phyloP scores from a whole-genome alignment of 2,797 vertebrate species.

The Hirundo rustica region DNA sequence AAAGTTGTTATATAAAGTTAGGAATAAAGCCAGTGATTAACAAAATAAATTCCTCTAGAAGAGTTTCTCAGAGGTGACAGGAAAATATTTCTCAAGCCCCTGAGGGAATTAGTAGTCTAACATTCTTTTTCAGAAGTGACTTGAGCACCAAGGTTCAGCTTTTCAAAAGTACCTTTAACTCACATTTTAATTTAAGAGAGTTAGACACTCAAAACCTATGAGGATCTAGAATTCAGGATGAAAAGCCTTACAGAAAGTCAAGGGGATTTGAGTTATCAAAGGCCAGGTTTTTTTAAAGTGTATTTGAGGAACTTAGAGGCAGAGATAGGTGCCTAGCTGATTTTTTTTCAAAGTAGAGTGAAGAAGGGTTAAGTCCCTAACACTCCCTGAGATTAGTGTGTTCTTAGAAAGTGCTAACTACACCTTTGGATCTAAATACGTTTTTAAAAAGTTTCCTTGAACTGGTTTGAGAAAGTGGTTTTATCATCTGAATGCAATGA shows the following conservation, averaged over 20 bases:
- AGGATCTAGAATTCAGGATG: constrained; percentile 37
- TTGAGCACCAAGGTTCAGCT: background rate
- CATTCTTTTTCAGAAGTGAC: background rate
- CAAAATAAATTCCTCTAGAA: constrained; percentile 15
- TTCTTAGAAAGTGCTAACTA: constrained; percentile 34
- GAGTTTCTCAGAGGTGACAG: background rate
- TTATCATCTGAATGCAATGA: constrained; percentile 10
- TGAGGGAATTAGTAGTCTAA: background rate
- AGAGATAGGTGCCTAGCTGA: background rate
- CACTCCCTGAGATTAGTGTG: constrained; percentile 27
- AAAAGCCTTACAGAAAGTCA: constrained; percentile 23
- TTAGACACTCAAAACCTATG: background rate
- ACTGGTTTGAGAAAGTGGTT: constrained; percentile 14
- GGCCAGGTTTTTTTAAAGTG: background rate
- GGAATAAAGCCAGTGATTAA: constrained; percentile 47
- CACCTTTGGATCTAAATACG: constrained; percentile 13
- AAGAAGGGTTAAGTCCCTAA: constrained; percentile 42
- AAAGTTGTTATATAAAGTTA: constrained; percentile 8
- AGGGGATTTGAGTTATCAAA: constrained; percentile 50
- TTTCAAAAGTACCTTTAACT: constrained; percentile 25
- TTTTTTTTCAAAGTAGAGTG: constrained; percentile 16
- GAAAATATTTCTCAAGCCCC: background rate
- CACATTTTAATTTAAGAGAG: constrained; percentile 16
- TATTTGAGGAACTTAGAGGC: constrained; percentile 4
- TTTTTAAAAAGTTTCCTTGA: background rate